A percentile compares a stretch with the other conserved stretches of the same genome.
Evolutionary conservation across 2,797 vertebrate species (phyloP).

Genomic region (Coreius guichenoti): DNA sequence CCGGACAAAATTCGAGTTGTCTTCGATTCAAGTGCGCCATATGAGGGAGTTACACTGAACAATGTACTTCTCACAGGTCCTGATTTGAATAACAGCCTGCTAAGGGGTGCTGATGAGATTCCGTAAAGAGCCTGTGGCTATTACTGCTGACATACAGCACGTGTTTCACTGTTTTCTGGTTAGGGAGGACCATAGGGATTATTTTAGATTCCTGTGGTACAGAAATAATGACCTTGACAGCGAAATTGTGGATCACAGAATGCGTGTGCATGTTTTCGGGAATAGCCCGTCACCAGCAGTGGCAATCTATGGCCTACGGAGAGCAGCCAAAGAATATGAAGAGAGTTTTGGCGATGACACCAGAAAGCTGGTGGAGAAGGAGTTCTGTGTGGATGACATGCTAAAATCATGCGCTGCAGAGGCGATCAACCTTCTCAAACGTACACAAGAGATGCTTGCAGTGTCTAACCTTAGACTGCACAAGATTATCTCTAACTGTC

Average conservation of each 20-base stretch:
- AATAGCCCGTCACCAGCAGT: not conserved
- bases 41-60: slow-evolving; percentile 13
- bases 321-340: not conserved
- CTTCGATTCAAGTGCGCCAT: slow-evolving; percentile 20
- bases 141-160: slow-evolving; percentile 37
- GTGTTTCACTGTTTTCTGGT: slow-evolving; percentile 29
- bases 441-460: not conserved
- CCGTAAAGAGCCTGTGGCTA: not conserved
- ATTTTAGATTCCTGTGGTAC: slow-evolving; percentile 22
- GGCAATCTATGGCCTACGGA: not conserved
- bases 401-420: not conserved
- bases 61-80: slow-evolving; percentile 29
- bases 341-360: not conserved
- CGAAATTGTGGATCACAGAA: not conserved
- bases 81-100: slow-evolving; percentile 22
- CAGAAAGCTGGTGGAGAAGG: not conserved
- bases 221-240: slow-evolving; percentile 14
- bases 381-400: slow-evolving; percentile 3
- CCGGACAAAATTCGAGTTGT: not conserved
- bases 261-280: not conserved
- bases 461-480: not conserved
- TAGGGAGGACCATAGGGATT: slow-evolving; percentile 7
- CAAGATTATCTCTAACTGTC: not conserved
- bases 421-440: not conserved
- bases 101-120: slow-evolving; percentile 19